Percentiles rank a stretch among this genome's conserved stretches.
Conservation (phyloP, 2,113 vertebrate species). For the Heterocephalus glaber region DNA sequence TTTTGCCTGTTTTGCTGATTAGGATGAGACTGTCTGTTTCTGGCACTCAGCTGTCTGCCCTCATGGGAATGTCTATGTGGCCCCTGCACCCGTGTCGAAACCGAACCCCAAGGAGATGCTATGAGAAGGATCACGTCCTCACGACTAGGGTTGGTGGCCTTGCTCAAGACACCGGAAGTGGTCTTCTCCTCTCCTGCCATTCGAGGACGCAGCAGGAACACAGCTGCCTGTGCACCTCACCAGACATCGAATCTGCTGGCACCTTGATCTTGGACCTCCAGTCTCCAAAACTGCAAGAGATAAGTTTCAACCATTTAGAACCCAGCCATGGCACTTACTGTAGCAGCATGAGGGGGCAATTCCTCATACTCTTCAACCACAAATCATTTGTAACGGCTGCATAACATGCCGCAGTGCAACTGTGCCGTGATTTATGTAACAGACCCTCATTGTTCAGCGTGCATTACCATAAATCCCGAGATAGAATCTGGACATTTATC, state of each 20-base stretch:
- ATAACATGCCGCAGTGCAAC: neutral
- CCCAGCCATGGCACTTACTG: fast-evolving
- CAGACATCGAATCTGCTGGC: neutral
- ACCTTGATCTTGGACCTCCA: neutral
- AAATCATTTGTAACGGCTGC: neutral
- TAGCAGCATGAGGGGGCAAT: neutral
- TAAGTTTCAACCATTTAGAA: neutral
- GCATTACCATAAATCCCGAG: constrained; percentile 35
- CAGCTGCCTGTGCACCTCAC: neutral
- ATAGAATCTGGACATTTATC: constrained; percentile 3
- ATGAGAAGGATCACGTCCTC: neutral
- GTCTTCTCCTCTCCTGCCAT: too few species aligned
- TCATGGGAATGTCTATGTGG: fast-evolving
- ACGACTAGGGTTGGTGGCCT: neutral
- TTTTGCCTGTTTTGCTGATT: neutral
- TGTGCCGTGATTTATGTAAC: neutral
- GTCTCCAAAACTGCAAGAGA: neutral
- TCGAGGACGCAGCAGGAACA: neutral
- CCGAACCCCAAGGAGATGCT: neutral
- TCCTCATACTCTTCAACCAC: neutral
- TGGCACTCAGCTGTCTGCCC: neutral
- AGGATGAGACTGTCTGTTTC: neutral
- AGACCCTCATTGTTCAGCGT: neutral
- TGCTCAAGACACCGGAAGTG: neutral
- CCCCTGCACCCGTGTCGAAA: neutral